phyloP scores from a whole-genome alignment of 1,140 invertebrate genomes.

The Brachionus manjavacas region DNA sequence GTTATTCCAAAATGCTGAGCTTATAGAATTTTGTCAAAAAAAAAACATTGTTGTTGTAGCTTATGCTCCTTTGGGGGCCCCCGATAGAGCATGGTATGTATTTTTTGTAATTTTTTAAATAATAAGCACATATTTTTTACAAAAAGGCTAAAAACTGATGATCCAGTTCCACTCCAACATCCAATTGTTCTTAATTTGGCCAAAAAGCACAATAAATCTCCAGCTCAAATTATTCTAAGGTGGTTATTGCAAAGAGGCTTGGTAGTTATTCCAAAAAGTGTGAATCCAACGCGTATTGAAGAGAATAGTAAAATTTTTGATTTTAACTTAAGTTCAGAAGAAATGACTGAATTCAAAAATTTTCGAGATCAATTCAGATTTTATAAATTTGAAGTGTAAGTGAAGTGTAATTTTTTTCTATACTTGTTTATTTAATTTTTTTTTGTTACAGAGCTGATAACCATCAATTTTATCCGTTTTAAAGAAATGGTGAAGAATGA shows the following conservation, averaged over 20 bases:
- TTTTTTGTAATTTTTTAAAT: neutral
- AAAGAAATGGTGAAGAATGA: neutral
- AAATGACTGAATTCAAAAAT: slow-evolving; percentile 20
- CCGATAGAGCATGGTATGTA: slow-evolving; percentile 9
- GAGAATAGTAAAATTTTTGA: slow-evolving; percentile 38
- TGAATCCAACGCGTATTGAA: neutral
- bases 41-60: slow-evolving; percentile 47
- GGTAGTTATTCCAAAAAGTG: slow-evolving; percentile 40
- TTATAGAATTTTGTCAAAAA: slow-evolving; percentile 53
- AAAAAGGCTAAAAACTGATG: neutral
- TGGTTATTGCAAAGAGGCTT: slow-evolving; percentile 22
- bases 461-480: slow-evolving; percentile 36
- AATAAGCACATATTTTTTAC: neutral
- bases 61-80: slow-evolving; percentile 34
- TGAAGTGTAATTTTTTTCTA: neutral
- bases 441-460: neutral
- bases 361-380: slow-evolving; percentile 38
- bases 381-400: slow-evolving; percentile 40
- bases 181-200: slow-evolving; percentile 8
- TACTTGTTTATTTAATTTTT: neutral
- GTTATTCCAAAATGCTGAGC: slow-evolving; percentile 52
- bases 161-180: slow-evolving; percentile 27
- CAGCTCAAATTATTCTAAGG: slow-evolving; percentile 27
- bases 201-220: slow-evolving; percentile 9
- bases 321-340: slow-evolving; percentile 19